Percentiles rank a stretch among this genome's conserved stretches.
Evolutionary conservation across 2,888 invertebrate genomes (phyloP).

Genomic region (Biston betularia): DNA sequence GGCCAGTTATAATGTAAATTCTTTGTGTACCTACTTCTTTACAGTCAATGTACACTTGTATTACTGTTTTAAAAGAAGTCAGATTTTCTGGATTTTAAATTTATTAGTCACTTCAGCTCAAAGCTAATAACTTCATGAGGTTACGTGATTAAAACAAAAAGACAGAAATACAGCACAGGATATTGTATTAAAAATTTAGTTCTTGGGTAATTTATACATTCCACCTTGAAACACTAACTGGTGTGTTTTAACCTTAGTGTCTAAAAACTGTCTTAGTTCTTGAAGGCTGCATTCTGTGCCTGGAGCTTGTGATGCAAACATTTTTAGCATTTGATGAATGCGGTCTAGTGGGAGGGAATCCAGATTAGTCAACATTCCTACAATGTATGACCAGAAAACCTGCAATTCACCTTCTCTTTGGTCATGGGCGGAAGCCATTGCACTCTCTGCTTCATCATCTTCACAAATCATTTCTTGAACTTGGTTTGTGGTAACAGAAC

Average conservation of each 20-base stretch:
- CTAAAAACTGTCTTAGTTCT: slow-evolving; percentile 95
- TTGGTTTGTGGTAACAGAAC: slow-evolving; percentile 84
- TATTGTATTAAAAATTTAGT: slow-evolving; percentile 56
- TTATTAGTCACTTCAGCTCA: no score
- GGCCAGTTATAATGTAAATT: no score
- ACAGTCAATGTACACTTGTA: no score
- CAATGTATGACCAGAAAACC: slow-evolving; percentile 98
- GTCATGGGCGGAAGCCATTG: slow-evolving; percentile 97
- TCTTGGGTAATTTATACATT: slow-evolving; percentile 94
- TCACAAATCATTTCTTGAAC: slow-evolving; percentile 90
- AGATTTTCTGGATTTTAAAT: no score
- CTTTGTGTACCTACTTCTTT: no score
- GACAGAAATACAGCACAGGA: background rate
- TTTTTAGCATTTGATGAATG: slow-evolving; percentile 98
- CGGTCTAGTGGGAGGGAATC: slow-evolving; percentile 96
- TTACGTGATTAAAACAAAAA: background rate
- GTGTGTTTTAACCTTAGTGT: slow-evolving; percentile 96
- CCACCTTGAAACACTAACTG: slow-evolving; percentile 94
- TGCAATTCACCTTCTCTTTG: slow-evolving; percentile 97
- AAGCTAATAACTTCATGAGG: no score
- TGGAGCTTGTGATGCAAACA: slow-evolving; percentile 98
- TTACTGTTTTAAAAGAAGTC: no score
- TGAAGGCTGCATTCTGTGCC: slow-evolving; percentile 95
- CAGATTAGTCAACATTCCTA: slow-evolving; percentile 98
- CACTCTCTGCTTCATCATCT: slow-evolving; percentile 97